Evolutionary conservation across 2,797 vertebrate species (phyloP), one percentile per base, ranked within the genome.

Genomic region (Sparidentex hasta): DNA sequence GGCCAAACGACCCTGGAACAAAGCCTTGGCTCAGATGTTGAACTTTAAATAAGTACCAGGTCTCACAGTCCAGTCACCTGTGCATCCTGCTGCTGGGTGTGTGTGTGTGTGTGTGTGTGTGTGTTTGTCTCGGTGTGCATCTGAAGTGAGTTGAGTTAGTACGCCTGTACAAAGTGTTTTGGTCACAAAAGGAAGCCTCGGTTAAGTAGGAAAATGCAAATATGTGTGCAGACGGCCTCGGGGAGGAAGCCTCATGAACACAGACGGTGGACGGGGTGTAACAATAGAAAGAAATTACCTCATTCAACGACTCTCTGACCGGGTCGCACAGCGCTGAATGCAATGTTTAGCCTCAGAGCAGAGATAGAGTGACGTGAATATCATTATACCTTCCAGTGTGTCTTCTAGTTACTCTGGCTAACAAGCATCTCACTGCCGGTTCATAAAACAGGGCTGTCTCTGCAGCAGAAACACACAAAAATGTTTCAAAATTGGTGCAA

Each of bases 181-280:
- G 51, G 50, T 38, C 33, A 52, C 55, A 75, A 48, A 33, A 65
- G 52, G n/a, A 51, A 50, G 56, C 63, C 20, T 47, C 47, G 21
- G 62, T 38, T 11, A 25, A 57, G 50, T 4, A 38, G 48, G 44
- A 51, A 65, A 74, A 76, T 71, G 73, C n/a, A 29, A 71, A 77
- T 80, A 17, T 56, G 43, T 46, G 6, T 44, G 61, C 43, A 48
- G 57, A 68, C 14, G 14, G 44, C 54, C 57, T 64, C 55, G 4
- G 52, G 81, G 81, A 65, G 27, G 3, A 18, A 29, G 38, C 51
- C 33, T 46, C 11, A 0, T 11, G n/a, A 61, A 55, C 29, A 14
- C 68, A 62, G 21, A 17, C 44, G 1, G 27, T 14, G 54, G 57
- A 54, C 21, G 4, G 3, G 48, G 63, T 7, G 48, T 3, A 57